These are phyloP conservation scores for Polymixis lichenea DNA, from an alignment of 2,888 invertebrate species.

Conservation along the genomic window DNA sequence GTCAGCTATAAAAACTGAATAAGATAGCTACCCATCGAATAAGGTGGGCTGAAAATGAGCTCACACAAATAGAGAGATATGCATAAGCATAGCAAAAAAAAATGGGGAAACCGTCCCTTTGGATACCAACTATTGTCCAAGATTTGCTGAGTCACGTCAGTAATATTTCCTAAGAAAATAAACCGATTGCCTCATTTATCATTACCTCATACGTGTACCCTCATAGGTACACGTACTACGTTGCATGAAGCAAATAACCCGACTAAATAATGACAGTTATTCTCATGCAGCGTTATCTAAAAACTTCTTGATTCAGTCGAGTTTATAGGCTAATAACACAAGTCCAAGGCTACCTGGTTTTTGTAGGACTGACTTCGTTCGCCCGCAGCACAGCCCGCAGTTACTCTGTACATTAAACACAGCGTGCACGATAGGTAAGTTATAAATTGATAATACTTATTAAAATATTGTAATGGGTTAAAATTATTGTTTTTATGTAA, in stretches of 20 bases:
- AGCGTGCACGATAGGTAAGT: constrained; percentile 42
- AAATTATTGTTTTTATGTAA: neutral
- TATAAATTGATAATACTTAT: neutral
- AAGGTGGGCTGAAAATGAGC: too few species aligned
- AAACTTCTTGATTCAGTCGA: constrained; percentile 46
- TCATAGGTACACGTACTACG: neutral
- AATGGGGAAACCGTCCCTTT: too few species aligned
- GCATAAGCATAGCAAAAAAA: too few species aligned
- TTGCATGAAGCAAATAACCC: constrained; percentile 1
- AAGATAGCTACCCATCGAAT: too few species aligned
- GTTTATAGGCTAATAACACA: constrained; percentile 56
- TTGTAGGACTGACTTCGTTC: constrained; percentile 11
- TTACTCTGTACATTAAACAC: constrained; percentile 26
- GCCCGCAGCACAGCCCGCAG: constrained; percentile 20
- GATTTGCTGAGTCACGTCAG: neutral
- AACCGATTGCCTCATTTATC: neutral
- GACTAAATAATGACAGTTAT: constrained; percentile 15
- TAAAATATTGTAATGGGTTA: neutral
- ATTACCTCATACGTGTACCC: constrained; percentile 12
- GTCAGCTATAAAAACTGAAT: too few species aligned
- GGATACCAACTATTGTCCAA: too few species aligned
- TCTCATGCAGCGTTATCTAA: constrained; percentile 30
- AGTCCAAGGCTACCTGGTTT: constrained; percentile 61
- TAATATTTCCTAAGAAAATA: neutral
- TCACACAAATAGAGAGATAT: too few species aligned